A percentile compares a stretch with the other conserved stretches of the same genome.
These are phyloP conservation scores for Idaea aversata DNA, from an alignment of 2,888 invertebrate species.

Conservation along the genomic window DNA sequence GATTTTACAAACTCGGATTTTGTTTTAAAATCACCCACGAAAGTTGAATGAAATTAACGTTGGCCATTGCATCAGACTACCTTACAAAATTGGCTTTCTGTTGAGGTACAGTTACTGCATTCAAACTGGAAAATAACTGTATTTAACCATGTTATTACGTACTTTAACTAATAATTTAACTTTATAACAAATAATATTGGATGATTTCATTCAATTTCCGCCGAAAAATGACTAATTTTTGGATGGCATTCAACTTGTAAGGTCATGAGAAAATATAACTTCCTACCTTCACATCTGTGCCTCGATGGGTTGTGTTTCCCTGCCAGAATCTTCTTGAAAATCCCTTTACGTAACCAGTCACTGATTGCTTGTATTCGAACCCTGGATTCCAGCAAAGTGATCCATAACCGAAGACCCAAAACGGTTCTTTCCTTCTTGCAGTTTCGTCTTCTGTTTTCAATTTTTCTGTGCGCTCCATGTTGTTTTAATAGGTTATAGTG, in stretches of 20 bases:
- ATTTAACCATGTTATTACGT: neutral
- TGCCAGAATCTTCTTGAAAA: slow-evolving; percentile 96
- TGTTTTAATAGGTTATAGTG: slow-evolving; percentile 1
- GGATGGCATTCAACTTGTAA: neutral
- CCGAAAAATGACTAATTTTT: slow-evolving; percentile 2
- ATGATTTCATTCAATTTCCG: slow-evolving; percentile 6
- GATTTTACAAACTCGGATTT: too few relatives aligned
- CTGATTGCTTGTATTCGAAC: slow-evolving; percentile 89
- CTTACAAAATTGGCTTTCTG: slow-evolving; percentile 3
- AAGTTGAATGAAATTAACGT: neutral
- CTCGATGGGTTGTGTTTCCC: slow-evolving; percentile 90
- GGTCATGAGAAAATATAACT: neutral
- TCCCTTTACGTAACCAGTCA: slow-evolving; percentile 91
- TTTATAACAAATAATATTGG: neutral
- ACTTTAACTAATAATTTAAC: neutral
- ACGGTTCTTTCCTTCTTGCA: slow-evolving; percentile 59
- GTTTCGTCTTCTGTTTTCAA: slow-evolving; percentile 14
- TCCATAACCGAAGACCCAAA: slow-evolving; percentile 98
- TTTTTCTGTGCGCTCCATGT: slow-evolving; percentile 19
- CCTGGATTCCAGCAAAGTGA: slow-evolving; percentile 97
- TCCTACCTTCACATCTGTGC: slow-evolving; percentile 85
- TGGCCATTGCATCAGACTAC: slow-evolving; percentile 24
- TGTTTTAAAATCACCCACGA: too few relatives aligned
- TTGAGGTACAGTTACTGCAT: neutral
- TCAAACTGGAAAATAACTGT: neutral